phyloP scores from a whole-genome alignment of 2,113 vertebrate species.

The Albula glossodonta region DNA sequence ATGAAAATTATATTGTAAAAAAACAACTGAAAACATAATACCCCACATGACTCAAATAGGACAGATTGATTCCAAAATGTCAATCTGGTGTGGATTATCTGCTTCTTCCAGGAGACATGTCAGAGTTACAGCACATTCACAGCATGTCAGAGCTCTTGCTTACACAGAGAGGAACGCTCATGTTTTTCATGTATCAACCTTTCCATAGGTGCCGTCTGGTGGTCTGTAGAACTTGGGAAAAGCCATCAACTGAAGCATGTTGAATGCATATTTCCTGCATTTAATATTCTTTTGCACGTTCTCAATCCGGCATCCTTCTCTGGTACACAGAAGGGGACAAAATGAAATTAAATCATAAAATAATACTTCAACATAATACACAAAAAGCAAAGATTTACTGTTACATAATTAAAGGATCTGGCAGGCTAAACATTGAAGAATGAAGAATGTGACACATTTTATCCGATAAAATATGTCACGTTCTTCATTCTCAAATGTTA shows the following conservation, averaged over 20 bases:
- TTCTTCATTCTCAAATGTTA: no score
- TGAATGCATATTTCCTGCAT: constrained; percentile 92
- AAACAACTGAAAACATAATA: not conserved
- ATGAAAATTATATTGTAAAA: no score
- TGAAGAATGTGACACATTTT: no score
- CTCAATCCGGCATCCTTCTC: constrained; percentile 92
- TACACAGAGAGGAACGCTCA: not conserved
- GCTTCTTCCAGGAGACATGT: not conserved
- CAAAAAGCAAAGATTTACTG: not conserved
- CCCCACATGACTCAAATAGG: not conserved
- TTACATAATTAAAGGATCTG: not conserved
- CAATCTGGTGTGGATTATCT: not conserved
- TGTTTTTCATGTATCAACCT: constrained; percentile 72
- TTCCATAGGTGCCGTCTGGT: constrained; percentile 90
- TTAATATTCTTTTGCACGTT: constrained; percentile 93
- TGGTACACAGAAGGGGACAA: constrained; percentile 54
- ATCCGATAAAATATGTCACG: no score
- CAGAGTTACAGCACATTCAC: not conserved
- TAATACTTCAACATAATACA: constrained; percentile 45
- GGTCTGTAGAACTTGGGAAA: constrained; percentile 92
- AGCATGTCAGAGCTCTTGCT: not conserved
- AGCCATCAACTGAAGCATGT: constrained; percentile 88
- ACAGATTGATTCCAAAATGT: not conserved
- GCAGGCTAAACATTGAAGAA: not conserved
- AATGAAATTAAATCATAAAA: constrained; percentile 66